Percentiles rank a stretch among this genome's conserved stretches.
Conservation (phyloP, 2,888 invertebrate genomes). For the Tenthredo amoena region DNA sequence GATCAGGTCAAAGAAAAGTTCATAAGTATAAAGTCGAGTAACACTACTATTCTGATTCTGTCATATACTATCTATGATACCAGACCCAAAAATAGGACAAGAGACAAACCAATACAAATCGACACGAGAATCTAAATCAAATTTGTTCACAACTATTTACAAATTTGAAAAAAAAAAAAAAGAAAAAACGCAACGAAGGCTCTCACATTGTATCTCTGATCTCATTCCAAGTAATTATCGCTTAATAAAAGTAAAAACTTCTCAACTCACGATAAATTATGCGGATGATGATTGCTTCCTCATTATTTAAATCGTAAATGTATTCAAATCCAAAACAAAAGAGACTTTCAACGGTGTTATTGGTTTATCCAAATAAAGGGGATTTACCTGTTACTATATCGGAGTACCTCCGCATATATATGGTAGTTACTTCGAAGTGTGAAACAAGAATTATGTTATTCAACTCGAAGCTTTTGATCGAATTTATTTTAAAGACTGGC, state of each 20-base stretch:
- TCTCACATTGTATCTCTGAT: neutral
- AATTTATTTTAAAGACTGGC: neutral
- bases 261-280: neutral
- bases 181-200: neutral
- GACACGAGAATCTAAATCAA: neutral
- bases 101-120: neutral
- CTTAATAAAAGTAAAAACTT: neutral
- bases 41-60: neutral
- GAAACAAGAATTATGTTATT: neutral
- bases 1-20: neutral
- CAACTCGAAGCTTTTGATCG: neutral
- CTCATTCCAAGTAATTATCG: neutral
- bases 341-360: neutral
- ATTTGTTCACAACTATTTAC: neutral
- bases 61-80: neutral
- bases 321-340: neutral
- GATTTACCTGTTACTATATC: constrained; percentile 4
- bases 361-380: neutral
- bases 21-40: neutral
- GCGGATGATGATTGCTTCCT: neutral
- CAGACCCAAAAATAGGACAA: neutral
- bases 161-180: neutral
- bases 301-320: neutral
- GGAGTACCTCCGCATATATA: constrained; percentile 8
- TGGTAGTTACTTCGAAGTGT: neutral